Percentiles rank a stretch among this genome's conserved stretches.
phyloP scores from a whole-genome alignment of 1,140 invertebrate genomes.

The Pogonognathellus flavescens region DNA sequence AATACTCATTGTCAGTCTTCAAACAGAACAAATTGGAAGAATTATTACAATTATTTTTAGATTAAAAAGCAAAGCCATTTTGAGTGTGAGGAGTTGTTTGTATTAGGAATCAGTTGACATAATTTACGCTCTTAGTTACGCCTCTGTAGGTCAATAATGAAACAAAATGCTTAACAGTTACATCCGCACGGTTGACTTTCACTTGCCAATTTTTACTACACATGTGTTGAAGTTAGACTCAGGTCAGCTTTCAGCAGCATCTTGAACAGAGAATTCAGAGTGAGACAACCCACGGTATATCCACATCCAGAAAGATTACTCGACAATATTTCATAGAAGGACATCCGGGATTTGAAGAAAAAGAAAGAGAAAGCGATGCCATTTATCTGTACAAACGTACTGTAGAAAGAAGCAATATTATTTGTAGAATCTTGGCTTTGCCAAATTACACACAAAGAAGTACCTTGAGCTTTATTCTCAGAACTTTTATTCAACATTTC shows the following conservation, averaged over 20 bases:
- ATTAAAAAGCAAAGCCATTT: too few relatives aligned
- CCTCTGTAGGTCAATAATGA: too few relatives aligned
- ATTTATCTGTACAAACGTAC: neutral
- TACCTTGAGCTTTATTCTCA: neutral
- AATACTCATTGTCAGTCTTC: too few relatives aligned
- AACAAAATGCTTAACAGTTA: slow-evolving; percentile 16
- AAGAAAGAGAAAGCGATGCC: neutral
- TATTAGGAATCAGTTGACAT: too few relatives aligned
- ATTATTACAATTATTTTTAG: too few relatives aligned
- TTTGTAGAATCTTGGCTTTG: neutral
- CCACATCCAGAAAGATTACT: slow-evolving; percentile 1
- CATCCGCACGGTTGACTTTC: slow-evolving; percentile 1
- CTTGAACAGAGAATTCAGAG: neutral
- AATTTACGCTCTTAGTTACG: too few relatives aligned
- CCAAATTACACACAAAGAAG: neutral
- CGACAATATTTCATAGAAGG: slow-evolving; percentile 1
- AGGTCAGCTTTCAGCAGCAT: neutral
- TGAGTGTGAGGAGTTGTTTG: too few relatives aligned
- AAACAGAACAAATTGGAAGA: too few relatives aligned
- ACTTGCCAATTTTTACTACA: slow-evolving; percentile 1
- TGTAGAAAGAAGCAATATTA: neutral
- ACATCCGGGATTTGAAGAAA: neutral
- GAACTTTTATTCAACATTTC: too few relatives aligned
- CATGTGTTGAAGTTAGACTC: neutral
- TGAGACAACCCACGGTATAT: neutral